Evolutionary conservation across 1,140 invertebrate genomes (phyloP).

Genomic region (Halotydeus destructor): DNA sequence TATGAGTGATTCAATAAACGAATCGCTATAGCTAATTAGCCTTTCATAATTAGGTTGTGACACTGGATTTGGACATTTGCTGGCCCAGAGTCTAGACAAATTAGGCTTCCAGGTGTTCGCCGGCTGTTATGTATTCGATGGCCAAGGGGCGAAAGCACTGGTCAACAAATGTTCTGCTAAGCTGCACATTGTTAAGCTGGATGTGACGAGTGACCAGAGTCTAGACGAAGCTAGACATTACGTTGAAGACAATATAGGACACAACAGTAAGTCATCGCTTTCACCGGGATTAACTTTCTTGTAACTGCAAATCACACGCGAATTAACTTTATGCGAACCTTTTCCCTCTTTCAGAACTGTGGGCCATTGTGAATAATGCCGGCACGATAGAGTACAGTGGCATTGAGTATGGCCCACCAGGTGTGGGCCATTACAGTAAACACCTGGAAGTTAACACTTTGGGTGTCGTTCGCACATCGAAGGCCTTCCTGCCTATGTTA

Average conservation of each 20-base stretch:
- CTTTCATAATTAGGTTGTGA: too few species aligned
- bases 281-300: too few species aligned
- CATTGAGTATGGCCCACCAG: slow-evolving; percentile 27
- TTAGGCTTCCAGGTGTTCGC: slow-evolving; percentile 29
- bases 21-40: too few species aligned
- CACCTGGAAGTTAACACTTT: slow-evolving; percentile 41
- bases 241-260: neutral
- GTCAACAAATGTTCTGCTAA: slow-evolving; percentile 2
- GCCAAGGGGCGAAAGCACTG: slow-evolving; percentile 20
- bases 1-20: too few species aligned
- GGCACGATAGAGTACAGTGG: slow-evolving; percentile 32
- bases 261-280: slow-evolving; percentile 19
- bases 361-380: slow-evolving; percentile 71
- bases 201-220: slow-evolving; percentile 30
- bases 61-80: slow-evolving; percentile 25
- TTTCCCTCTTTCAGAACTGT: too few species aligned
- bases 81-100: slow-evolving; percentile 25
- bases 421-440: slow-evolving; percentile 17
- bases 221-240: neutral
- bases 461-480: slow-evolving; percentile 28
- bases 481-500: slow-evolving; percentile 52
- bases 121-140: slow-evolving; percentile 25
- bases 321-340: too few species aligned
- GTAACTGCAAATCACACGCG: too few species aligned
- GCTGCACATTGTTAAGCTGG: slow-evolving; percentile 23